Conservation (phyloP, 2,888 invertebrate species). For the Himalopsyche japonica region DNA sequence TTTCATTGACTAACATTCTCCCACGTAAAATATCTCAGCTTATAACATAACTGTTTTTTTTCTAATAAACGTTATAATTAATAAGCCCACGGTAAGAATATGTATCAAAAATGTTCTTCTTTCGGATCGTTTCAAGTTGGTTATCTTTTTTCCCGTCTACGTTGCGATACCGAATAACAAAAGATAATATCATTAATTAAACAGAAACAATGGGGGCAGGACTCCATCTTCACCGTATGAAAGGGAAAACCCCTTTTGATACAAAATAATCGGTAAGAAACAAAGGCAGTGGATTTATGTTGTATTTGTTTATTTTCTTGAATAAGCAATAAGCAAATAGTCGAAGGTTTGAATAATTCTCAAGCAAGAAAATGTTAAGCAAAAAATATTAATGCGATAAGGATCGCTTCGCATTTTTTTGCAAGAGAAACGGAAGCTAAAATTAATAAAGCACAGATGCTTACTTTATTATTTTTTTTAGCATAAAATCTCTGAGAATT, state of each 20-base stretch:
- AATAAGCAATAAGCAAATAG: constrained; percentile 27
- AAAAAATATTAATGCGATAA: neutral
- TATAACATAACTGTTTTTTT: too few species aligned
- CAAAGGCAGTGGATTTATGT: constrained; percentile 31
- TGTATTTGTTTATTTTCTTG: constrained; percentile 37
- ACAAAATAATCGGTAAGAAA: constrained; percentile 30
- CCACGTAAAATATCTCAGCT: too few species aligned
- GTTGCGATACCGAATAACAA: constrained; percentile 25
- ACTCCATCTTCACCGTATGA: constrained; percentile 23
- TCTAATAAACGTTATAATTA: neutral
- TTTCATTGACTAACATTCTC: too few species aligned
- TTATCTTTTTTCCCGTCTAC: constrained; percentile 14
- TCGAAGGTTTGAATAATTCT: neutral
- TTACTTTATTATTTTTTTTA: neutral
- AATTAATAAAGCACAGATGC: neutral
- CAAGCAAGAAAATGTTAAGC: neutral
- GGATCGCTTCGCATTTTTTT: neutral
- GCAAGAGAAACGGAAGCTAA: neutral
- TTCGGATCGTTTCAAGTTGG: neutral
- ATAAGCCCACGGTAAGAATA: neutral
- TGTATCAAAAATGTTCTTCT: neutral
- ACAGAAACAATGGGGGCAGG: constrained; percentile 34
- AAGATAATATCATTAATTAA: constrained; percentile 40
- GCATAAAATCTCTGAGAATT: neutral
- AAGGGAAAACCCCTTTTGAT: constrained; percentile 27